Base-by-base conservation (phyloP, 2,888 invertebrate genomes). In the Pollenia amentaria region DNA sequence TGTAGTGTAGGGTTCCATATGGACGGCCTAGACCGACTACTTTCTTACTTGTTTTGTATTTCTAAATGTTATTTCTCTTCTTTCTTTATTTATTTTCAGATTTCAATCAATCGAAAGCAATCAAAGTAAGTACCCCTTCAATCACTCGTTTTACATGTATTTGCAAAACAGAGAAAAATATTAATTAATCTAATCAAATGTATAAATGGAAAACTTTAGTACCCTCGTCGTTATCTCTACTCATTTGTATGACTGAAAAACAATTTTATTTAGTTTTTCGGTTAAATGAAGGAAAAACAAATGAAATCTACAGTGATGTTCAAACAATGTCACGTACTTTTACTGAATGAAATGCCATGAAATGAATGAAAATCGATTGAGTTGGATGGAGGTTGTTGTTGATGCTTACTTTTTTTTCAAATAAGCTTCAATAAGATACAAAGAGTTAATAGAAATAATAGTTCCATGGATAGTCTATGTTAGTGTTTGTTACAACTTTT, bases 131-230 rank as follows among this genome's bases (percentile, higher is more conserved):
- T 65, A 53, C 42, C 64, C 21, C 55, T 72, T 64, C n/a, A 73
- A 14, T 48, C 16, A 51, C 8, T 16, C 11, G 4, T 29, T 12
- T 16, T 14, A 53, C 29, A 29, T n/a, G 3, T 16, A 16, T 70
- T 53, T 48, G 46, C 12, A 42, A 46, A 57, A 46, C 6, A 77
- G 29, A 57, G 0, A 44, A 12, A 60, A 18, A 42, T 57, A 65
- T 80, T 80, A 80, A 85, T 85, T 80, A 85, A 85, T 64, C 70
- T 70, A 70, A 80, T 85, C 48, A 80, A 76, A 64, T 16, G 67
- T 16, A 69, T 75, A 57, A 53, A 79, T 51, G n/a, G 10, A 51
- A 60, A 48, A 18, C 18, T 18, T 9, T 60, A 46, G 51, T 70
- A 53, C 9, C 16, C 70, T 53, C 16, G 40, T 55, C 51, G 51